Conservation (phyloP, 1,140 invertebrate species). For the Caenorhabditis inopinata region DNA sequence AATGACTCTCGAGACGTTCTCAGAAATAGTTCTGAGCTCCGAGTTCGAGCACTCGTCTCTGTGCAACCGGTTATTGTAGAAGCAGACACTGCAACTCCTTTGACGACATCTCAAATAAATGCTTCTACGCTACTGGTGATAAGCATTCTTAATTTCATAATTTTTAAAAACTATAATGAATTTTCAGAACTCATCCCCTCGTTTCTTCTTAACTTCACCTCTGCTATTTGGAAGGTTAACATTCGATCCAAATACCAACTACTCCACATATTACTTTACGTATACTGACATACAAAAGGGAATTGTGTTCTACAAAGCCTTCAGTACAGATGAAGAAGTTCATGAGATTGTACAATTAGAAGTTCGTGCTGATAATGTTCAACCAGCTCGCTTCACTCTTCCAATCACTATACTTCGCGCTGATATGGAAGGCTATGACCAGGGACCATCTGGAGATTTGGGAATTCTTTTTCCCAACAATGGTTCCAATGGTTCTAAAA, state of each 20-base stretch:
- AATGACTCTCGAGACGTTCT: conserved; percentile 61
- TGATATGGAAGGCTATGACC: conserved; percentile 15
- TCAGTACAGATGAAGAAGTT: conserved; percentile 29
- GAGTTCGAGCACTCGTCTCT: conserved; percentile 38
- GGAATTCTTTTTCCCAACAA: neutral
- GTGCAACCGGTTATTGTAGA: conserved; percentile 55
- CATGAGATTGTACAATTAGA: conserved; percentile 40
- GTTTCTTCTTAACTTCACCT: conserved; percentile 56
- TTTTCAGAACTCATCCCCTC: conserved; percentile 57
- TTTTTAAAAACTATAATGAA: conserved; percentile 23
- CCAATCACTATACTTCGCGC: conserved; percentile 34
- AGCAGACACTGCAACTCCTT: conserved; percentile 53
- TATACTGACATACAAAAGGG: conserved; percentile 53
- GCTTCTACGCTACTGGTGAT: conserved; percentile 38
- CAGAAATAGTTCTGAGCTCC: conserved; percentile 49
- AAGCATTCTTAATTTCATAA: neutral
- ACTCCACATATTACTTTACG: conserved; percentile 61
- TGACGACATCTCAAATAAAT: conserved; percentile 56
- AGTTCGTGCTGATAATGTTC: conserved; percentile 38
- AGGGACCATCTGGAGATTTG: neutral
- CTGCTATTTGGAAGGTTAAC: conserved; percentile 50
- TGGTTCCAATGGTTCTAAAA: neutral
- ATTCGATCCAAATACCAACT: conserved; percentile 50
- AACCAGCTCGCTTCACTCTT: conserved; percentile 41
- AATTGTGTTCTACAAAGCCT: conserved; percentile 38